Conservation (phyloP, 2,888 invertebrate species). For the Pseudolycoriella hygida region DNA sequence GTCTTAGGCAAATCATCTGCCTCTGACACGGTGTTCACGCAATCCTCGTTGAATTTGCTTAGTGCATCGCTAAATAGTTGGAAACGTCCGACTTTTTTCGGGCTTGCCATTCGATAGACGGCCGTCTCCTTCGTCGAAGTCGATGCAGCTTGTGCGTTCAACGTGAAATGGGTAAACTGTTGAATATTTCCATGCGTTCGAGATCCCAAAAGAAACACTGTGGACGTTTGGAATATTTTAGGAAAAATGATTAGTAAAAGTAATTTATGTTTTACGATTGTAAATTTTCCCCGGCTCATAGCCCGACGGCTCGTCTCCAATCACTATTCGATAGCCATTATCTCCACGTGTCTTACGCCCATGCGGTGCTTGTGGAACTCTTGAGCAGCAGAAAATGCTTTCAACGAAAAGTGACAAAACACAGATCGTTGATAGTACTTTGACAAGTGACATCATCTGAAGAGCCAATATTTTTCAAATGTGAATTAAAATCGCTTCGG, state of each 20-base stretch:
- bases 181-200: conserved; percentile 46
- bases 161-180: conserved; percentile 62
- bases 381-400: not conserved
- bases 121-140: conserved; percentile 16
- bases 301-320: conserved; percentile 61
- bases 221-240: conserved; percentile 5
- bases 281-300: conserved; percentile 73
- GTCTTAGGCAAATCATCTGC: conserved; percentile 62
- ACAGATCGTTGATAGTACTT: too few relatives aligned
- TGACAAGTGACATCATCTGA: too few relatives aligned
- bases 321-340: conserved; percentile 67
- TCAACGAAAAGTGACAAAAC: not conserved
- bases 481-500: too few relatives aligned
- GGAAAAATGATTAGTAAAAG: too few relatives aligned
- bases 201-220: conserved; percentile 50
- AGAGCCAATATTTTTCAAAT: too few relatives aligned
- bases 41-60: conserved; percentile 55
- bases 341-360: conserved; percentile 53
- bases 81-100: conserved; percentile 47
- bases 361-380: conserved; percentile 15
- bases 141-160: conserved; percentile 42
- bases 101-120: conserved; percentile 25
- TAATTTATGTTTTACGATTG: conserved; percentile 35
- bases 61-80: conserved; percentile 43
- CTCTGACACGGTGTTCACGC: conserved; percentile 71